Evolutionary conservation across 37 sponge, comb jelly and placozoan species (phyloP), one percentile per base, ranked within the genome.

Genomic region (Chondrilla cf. caribensis): DNA sequence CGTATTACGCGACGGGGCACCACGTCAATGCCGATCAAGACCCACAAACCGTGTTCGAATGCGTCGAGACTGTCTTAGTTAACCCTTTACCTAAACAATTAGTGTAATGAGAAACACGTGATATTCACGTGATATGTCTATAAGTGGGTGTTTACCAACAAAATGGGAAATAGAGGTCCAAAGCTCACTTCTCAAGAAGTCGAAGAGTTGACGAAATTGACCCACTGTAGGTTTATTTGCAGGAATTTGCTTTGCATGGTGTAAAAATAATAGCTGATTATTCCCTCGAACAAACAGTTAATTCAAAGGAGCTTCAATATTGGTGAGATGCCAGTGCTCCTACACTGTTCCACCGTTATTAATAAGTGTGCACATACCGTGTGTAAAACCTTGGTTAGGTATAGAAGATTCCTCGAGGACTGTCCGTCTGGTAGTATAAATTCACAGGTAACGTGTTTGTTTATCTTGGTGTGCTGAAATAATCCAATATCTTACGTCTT

Each of bases 11-110:
- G 14, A 73, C 22, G 40, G 84, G 82, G 0, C 88, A 89, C 58
- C 88, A 90, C 38, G 51, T 97, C 29, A 97, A 93, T 31, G 94
- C 90, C 28, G 97, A 97, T 81, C 97, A 94, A 42, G 97, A 97
- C 59, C 97, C 97, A 17, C 86, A 85, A 67, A 89, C 92, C 38
- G 92, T 97, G 70, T 91, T 87, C 26, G 97, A 97, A 81, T 82
- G 86, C 64, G 42, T 97, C 33, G 97, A 97, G 81, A 86, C 82
- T 26, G 36, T 85, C 21, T 66, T 97, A 2, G 84, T 94, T 32
- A 94, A 91, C 60, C 84, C 95, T 17, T 83, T 91, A 11, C 87
- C 95, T 39, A 90, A 90, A 43, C 86, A 77, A 38, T 2, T 36
- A 3, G 19, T 68, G 38, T 36, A 55, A 11, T 68, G 2, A 8